Evolutionary conservation across 2,888 invertebrate genomes (phyloP), one percentile per base, ranked within the genome.

Genomic region (Xanthia togata): DNA sequence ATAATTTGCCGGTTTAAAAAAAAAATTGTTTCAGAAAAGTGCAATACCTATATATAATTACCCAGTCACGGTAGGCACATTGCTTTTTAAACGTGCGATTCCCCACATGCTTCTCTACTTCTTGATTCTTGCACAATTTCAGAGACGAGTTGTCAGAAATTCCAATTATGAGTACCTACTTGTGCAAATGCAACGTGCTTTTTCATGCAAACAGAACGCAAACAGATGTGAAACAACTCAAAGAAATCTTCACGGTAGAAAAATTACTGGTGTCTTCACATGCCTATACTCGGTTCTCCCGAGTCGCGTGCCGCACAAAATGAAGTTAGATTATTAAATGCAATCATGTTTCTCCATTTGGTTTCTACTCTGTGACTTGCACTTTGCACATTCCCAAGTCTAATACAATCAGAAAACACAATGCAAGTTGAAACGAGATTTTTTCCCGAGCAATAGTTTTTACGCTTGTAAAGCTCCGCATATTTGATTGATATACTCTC

Each of bases 361-460:
- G 17, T 53, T 20, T 55, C 17, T 20, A 67, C 14, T 70, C 65
- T 8, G 44, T 41, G 57, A 38, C n/a, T 55, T 83, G 41, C 64
- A 67, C 65, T 73, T 50, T 72, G 60, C 64, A 44, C 65, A 70
- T 83, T 72, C 64, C 26, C 55, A 69, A 67, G 26, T 77, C 50
- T 60, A 83, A 59, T 41, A 80, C 62, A 60, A 70, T 84, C 26
- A 70, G 76, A 83, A 70, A 76, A 67, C 70, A 67, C 72, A 75
- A n/a, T 64, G 67, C 70, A 81, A 50, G 57, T 62, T 70, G 35
- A 67, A 72, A 72, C 14, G 62, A 76, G 31, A 2, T 70, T 76
- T 83, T 71, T 67, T 84, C 62, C 38, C 26, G 55, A 53, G 26
- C 53, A 62, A 69, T 38, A 38, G 31, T 70, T 80, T 67, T 84